Evolutionary conservation across 2,113 vertebrate genomes (phyloP), one percentile per base, ranked within the genome.

Genomic region (Saccopteryx leptura): DNA sequence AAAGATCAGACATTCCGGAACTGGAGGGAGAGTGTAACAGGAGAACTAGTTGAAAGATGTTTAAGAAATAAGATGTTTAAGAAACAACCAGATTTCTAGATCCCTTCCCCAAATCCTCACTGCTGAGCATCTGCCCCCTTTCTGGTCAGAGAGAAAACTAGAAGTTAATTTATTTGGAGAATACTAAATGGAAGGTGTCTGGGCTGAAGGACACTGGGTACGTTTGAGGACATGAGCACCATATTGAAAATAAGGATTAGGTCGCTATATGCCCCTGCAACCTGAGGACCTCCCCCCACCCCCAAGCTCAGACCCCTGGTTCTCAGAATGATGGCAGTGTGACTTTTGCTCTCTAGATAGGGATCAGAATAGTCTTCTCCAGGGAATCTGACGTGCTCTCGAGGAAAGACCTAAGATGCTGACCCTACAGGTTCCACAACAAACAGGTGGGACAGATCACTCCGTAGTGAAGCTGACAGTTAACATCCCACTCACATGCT

Each of bases 301-400:
- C 26, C 33, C 19, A 39, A 18, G 15, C 56, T 18, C 7, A 5
- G 19, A 9, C 9, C 19, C 18, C 24, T 0, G 2, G 10, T 12
- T 81, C 46, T 74, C 9, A 21, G 46, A 46, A 56, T 1, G 4
- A 8, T 71, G 56, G 9, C 17, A 13, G 8, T 28, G 23, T 39
- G 48, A 52, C 23, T n/a, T 85, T 33, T 52, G 10, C 52, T 68
- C 9, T 65, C 50, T n/a, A 75, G 23, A 50, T 24, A 26, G 58
- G 31, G 50, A 21, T 7, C 69, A 18, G 48, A 66, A 80, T 8
- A 19, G 8, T 39, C n/a, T 75, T 86, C 39, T n/a, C 21, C 18
- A 39, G 26, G n/a, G 21, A 79, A 33, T 26, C 21, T 50, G 66
- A 80, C 61, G 52, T 46, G n/a, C 26, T 69, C 52, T 11, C 10